phyloP scores from a whole-genome alignment of 2,113 vertebrate genomes.

The Tonatia bakeri region DNA sequence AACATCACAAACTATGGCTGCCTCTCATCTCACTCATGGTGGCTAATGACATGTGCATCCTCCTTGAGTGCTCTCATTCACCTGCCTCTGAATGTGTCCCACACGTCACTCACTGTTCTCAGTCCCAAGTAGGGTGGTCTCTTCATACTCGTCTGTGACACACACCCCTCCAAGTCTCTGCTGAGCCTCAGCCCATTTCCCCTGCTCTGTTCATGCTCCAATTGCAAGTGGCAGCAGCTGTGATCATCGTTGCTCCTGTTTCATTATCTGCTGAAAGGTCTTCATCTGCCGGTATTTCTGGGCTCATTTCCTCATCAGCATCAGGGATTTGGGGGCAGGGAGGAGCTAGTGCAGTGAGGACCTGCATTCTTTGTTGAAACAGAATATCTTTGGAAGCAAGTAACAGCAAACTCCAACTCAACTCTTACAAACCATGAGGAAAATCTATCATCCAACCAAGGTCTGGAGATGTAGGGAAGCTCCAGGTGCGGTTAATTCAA shows the following conservation, averaged over 20 bases:
- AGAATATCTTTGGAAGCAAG: background rate
- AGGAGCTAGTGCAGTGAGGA: background rate
- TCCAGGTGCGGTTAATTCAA: background rate
- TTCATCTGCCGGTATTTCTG: background rate
- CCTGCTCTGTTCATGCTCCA: rapidly evolving
- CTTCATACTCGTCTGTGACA: background rate
- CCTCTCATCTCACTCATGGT: background rate
- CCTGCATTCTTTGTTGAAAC: background rate
- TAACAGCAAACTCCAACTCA: background rate
- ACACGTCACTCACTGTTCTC: background rate
- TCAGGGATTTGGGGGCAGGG: background rate
- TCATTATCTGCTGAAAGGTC: background rate
- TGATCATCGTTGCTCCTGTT: rapidly evolving
- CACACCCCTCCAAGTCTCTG: background rate
- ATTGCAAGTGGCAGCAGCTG: background rate
- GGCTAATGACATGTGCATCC: background rate
- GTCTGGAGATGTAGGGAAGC: background rate
- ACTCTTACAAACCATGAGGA: background rate
- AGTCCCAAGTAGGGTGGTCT: background rate
- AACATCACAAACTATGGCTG: background rate
- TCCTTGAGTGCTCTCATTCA: background rate
- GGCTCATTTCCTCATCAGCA: background rate
- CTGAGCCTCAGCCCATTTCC: background rate
- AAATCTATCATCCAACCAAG: background rate
- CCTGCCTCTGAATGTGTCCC: background rate